Base-by-base conservation (phyloP, 2,888 invertebrate species). In the Drosophila atripex region DNA sequence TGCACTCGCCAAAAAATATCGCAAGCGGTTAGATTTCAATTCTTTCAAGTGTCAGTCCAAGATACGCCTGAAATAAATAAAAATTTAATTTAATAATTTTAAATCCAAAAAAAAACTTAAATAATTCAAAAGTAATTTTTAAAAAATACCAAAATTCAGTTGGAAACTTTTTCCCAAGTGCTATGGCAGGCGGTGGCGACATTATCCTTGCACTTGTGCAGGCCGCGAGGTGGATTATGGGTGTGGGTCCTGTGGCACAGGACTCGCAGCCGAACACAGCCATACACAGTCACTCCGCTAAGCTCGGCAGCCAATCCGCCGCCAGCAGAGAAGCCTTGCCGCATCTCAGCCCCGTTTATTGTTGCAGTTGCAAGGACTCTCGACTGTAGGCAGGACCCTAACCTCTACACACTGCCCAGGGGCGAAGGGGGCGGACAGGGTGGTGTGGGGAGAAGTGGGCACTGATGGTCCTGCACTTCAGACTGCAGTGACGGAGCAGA, bases 171-270 rank as follows among this genome's bases (percentile, higher is more conserved):
- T 38, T 1, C 32, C 25, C n/a, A 16, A n/a, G 25, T 54, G 61
- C 35, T 35, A 21, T 21, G 30, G 59, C 58, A 52, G 74, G 64
- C 78, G 77, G 80, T 79, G 79, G 87, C 87, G 88, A 88, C 87
- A 84, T 75, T 78, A 85, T 88, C 86, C 89, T 89, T 86, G 87
- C 82, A 88, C 86, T 86, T 88, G 86, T 84, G 76, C 86, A 71
- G 58, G 75, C 60, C 75, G 75, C 77, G 75, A 66, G 78, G 75
- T 60, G 65, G 23, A 7, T n/a, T 4, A n/a, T 9, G 39, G 39
- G 30, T 25, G 21, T 21, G 66, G 18, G 45, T 51, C 18, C 38
- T 56, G 30, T 21, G 30, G 43, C 30, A 21, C 51, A 65, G 65
- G 63, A 45, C 35, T 53, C 54, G 50, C 8, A 25, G 21, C 16